Conservation (phyloP, 1,140 invertebrate species). For the Protaetia brevitarsis region DNA sequence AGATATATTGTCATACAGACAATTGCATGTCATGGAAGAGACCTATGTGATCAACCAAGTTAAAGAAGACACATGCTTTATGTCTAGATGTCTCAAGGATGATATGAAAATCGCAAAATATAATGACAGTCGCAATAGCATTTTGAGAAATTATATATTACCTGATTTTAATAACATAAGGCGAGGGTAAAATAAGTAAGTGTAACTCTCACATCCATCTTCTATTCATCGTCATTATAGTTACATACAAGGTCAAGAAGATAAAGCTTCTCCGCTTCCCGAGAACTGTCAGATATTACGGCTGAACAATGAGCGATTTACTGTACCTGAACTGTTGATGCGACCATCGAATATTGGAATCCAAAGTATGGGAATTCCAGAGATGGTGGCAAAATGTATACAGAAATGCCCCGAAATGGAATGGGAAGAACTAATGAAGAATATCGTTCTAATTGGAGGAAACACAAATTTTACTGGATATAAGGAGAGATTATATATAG, state of each 20-base stretch:
- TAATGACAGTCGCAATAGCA: conserved; percentile 55
- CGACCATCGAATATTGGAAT: conserved; percentile 94
- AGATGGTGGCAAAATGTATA: conserved; percentile 79
- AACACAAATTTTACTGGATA: conserved; percentile 82
- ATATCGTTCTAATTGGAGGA: conserved; percentile 92
- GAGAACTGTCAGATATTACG: conserved; percentile 76
- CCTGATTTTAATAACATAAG: conserved; percentile 63
- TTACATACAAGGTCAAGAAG: conserved; percentile 41
- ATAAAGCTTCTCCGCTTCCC: conserved; percentile 54
- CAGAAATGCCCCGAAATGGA: conserved; percentile 71
- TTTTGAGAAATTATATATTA: conserved; percentile 88
- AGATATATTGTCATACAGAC: conserved; percentile 94
- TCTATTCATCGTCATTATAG: conserved; percentile 20
- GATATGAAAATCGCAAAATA: conserved; percentile 79
- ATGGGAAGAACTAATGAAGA: conserved; percentile 77
- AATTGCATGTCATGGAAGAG: conserved; percentile 98
- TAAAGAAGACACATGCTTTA: conserved; percentile 97
- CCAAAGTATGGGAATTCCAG: conserved; percentile 89
- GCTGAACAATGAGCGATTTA: conserved; percentile 89
- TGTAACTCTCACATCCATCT: neutral
- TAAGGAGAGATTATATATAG: conserved; percentile 73
- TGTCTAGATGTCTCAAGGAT: conserved; percentile 79
- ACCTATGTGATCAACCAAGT: conserved; percentile 98
- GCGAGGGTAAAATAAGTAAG: conserved; percentile 21
- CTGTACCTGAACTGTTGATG: conserved; percentile 93